These are phyloP conservation scores for Lepus timidus DNA, from an alignment of 2,113 vertebrate species.

Conservation along the genomic window DNA sequence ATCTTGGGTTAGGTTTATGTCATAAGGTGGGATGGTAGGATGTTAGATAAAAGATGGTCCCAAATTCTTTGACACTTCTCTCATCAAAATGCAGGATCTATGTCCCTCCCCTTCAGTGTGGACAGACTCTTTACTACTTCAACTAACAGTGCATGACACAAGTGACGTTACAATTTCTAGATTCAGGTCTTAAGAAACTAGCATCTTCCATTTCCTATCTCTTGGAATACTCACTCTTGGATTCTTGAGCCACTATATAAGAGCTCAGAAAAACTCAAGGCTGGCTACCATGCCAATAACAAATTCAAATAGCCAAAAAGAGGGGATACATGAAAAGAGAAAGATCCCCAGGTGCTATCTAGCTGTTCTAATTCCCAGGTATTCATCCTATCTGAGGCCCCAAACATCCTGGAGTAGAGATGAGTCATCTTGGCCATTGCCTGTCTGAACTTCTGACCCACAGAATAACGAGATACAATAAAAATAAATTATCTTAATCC, in stretches of 20 bases:
- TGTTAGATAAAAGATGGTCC: conserved; percentile 41
- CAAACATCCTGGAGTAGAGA: background rate
- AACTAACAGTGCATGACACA: background rate
- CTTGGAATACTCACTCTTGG: background rate
- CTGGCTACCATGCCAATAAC: background rate
- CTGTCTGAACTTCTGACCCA: conserved; percentile 9
- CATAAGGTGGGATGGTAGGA: background rate
- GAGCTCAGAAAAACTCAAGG: background rate
- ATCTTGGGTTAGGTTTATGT: too few species aligned
- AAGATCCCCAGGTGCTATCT: background rate
- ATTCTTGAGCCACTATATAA: background rate
- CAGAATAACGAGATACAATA: conserved; percentile 14
- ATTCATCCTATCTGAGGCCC: background rate
- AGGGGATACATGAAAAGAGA: background rate
- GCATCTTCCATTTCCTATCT: conserved; percentile 21
- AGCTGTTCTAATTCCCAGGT: background rate
- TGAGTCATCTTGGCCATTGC: background rate
- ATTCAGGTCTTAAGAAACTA: background rate
- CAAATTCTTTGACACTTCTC: conserved; percentile 4
- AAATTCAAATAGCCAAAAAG: background rate
- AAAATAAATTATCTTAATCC: conserved; percentile 25
- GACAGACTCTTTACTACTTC: background rate
- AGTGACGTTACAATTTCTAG: background rate
- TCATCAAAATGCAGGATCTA: background rate
- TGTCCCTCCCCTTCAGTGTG: background rate